phyloP scores from a whole-genome alignment of 2,888 invertebrate species.

The Orthonevra nobilis region DNA sequence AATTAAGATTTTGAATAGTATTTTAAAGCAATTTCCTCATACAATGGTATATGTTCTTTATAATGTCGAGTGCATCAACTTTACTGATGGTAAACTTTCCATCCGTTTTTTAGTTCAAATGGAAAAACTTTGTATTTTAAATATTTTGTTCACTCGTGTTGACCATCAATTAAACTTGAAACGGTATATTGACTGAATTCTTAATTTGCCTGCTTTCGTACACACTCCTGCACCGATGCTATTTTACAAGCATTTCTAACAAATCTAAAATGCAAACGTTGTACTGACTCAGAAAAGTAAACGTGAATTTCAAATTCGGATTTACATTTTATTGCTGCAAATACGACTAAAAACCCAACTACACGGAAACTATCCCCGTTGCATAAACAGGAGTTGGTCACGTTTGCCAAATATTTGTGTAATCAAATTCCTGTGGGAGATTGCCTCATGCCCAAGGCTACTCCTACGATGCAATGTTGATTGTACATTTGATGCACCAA shows the following conservation, averaged over 20 bases:
- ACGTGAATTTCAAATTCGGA: slow-evolving; percentile 14
- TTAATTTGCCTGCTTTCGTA: neutral
- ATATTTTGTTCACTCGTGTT: too few species aligned
- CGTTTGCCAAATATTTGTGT: slow-evolving; percentile 55
- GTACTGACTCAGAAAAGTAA: neutral
- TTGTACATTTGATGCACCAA: neutral
- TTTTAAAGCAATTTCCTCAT: too few species aligned
- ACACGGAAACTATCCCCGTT: slow-evolving; percentile 27
- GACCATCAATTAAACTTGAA: slow-evolving; percentile 1
- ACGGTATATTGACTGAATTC: neutral
- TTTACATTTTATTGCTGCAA: slow-evolving; percentile 36
- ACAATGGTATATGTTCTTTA: too few species aligned
- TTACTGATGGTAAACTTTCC: too few species aligned
- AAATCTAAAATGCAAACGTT: neutral
- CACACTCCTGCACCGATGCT: neutral
- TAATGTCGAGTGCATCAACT: too few species aligned
- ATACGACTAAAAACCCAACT: slow-evolving; percentile 20
- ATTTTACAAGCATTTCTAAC: neutral
- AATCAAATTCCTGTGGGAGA: slow-evolving; percentile 38
- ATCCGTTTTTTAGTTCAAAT: too few species aligned
- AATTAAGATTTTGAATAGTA: too few species aligned
- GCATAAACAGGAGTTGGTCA: slow-evolving; percentile 46
- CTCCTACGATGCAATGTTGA: neutral
- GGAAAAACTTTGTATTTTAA: too few species aligned
- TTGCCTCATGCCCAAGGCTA: neutral